Evolutionary conservation across 1,140 invertebrate species (phyloP).

Genomic region (Carposina sasakii): DNA sequence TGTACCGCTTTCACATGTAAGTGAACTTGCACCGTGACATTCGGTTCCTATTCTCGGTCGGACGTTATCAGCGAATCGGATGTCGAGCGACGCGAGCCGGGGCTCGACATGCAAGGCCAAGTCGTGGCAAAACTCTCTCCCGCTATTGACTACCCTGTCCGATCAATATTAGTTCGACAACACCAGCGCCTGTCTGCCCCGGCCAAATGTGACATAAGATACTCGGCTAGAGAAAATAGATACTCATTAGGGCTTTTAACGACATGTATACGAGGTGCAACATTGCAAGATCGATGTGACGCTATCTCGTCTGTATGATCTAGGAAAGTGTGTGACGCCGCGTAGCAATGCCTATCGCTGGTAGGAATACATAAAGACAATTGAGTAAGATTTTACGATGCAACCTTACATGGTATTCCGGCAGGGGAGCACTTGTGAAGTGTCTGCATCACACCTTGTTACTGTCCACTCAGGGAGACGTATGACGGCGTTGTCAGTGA

Average conservation of each 20-base stretch:
- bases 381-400: constrained; percentile 17
- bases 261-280: constrained; percentile 29
- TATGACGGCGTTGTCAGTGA: neutral
- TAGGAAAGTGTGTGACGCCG: constrained; percentile 19
- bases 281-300: constrained; percentile 21
- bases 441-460: constrained; percentile 32
- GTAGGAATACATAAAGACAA: constrained; percentile 22
- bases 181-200: constrained; percentile 19
- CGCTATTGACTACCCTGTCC: constrained; percentile 29
- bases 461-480: constrained; percentile 31
- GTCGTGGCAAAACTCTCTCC: constrained; percentile 30
- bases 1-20: constrained; percentile 53
- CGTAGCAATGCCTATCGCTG: neutral
- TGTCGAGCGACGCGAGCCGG: constrained; percentile 14
- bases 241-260: constrained; percentile 40
- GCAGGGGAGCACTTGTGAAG: neutral
- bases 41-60: constrained; percentile 20
- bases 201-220: constrained; percentile 26
- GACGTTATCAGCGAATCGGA: constrained; percentile 48
- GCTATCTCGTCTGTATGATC: constrained; percentile 20
- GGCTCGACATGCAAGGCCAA: constrained; percentile 23
- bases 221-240: constrained; percentile 33
- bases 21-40: constrained; percentile 39
- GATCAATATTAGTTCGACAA: constrained; percentile 39
- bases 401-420: constrained; percentile 11